phyloP scores from a whole-genome alignment of 2,888 invertebrate species.

The Elmis aenea region DNA sequence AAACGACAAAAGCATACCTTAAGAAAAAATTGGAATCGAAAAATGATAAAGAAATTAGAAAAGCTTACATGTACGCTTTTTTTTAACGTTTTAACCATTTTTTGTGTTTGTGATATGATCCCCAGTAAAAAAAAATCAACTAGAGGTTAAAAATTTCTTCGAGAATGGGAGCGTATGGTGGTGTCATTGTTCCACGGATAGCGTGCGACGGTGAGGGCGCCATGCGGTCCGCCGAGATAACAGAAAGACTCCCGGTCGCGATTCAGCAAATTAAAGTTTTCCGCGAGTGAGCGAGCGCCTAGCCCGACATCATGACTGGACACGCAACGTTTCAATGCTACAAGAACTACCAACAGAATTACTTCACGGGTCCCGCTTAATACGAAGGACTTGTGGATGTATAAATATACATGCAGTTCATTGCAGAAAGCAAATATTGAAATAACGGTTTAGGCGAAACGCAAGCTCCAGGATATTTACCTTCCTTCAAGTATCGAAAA shows the following conservation, averaged over 20 bases:
- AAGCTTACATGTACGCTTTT: too few relatives aligned
- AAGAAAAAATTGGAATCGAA: too few relatives aligned
- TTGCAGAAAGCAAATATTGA: conserved; percentile 27
- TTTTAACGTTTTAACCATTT: too few relatives aligned
- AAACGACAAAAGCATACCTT: too few relatives aligned
- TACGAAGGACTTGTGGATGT: too few relatives aligned
- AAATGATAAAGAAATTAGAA: too few relatives aligned
- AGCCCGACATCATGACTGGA: conserved; percentile 13
- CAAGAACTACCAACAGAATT: too few relatives aligned
- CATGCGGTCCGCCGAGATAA: conserved; percentile 25
- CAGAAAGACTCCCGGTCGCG: conserved; percentile 23
- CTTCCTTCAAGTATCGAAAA: conserved; percentile 3
- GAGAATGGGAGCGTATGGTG: conserved; percentile 15
- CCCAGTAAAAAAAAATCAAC: too few relatives aligned
- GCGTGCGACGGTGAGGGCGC: conserved; percentile 25
- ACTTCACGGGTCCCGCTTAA: too few relatives aligned
- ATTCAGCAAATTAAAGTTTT: conserved; percentile 30
- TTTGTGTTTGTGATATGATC: too few relatives aligned
- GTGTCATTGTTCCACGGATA: conserved; percentile 20
- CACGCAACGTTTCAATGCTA: conserved; percentile 11
- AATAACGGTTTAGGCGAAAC: conserved; percentile 24
- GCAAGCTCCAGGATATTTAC: conserved; percentile 13
- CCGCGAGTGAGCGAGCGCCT: conserved; percentile 16
- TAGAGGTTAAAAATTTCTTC: conserved; percentile 10
- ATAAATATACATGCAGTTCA: conserved; percentile 28